Evolutionary conservation across 2,113 vertebrate species (phyloP), one percentile per base, ranked within the genome.

Genomic region (Mungos mungo): DNA sequence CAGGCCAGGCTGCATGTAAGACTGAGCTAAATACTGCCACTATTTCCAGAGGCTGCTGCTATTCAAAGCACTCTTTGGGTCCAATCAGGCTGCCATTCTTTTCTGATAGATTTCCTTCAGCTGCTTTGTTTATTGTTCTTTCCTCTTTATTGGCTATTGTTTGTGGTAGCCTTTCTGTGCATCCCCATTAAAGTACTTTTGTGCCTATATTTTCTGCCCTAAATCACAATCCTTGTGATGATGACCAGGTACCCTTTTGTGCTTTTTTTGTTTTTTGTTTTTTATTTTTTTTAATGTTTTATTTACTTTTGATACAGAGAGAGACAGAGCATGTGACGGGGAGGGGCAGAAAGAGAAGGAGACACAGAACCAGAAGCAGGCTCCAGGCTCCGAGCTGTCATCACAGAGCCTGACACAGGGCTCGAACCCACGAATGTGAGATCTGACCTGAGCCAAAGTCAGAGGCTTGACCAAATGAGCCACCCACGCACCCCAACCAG

Each of bases 11-110:
- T 95, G 71, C 29, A 13, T 0, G 1, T 47, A 41, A 3, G 38
- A 86, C 45, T 35, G 41, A 29, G 23, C 19, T 81, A 54, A 76
- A 41, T 65, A 45, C 63, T 66, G 54, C 50, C 84, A 63, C 95
- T 97, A 16, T 97, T 96, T 91, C 18, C 54, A 93, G 83, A 96
- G 6, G 23, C 95, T 79, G 25, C 15, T 96, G 74, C 74, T 80
- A 89, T 80, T 72, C 66, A 80, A 38, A 97, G 76, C 25, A 1
- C 11, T 95, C 11, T 23, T 66, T 91, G 83, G 38, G 57, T 83
- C 35, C 1, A 29, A 33, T 4, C 16, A 27, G 72, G 33, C 7
- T 7, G 25, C 50, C 12, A 16, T 11, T 23, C 18, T 71, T 84
- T n/a, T 45, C 38, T 71, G 29, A 88, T 38, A 71, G n/a, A 81